These are phyloP conservation scores for Eretmocerus hayati DNA, from an alignment of 2,888 invertebrate genomes.

Conservation along the genomic window DNA sequence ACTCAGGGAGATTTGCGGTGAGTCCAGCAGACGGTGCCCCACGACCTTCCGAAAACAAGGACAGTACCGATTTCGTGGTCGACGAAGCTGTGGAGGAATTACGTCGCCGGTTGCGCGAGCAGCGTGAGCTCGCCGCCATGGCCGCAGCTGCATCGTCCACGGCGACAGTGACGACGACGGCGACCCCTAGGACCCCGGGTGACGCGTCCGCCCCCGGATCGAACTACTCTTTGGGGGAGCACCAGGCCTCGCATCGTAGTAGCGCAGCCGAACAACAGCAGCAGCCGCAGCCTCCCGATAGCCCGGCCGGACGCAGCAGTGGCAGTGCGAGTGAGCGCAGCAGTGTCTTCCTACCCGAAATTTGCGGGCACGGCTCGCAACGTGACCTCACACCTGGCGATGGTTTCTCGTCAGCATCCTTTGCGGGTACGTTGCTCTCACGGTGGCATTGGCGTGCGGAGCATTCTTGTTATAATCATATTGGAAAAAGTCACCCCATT, in stretches of 20 bases:
- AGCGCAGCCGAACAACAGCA: slow-evolving; percentile 42
- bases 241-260: slow-evolving; percentile 41
- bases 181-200: slow-evolving; percentile 39
- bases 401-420: too few relatives aligned
- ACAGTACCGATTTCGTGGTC: background rate
- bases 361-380: too few relatives aligned
- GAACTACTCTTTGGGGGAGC: slow-evolving; percentile 31
- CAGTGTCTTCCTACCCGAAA: too few relatives aligned
- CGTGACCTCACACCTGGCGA: too few relatives aligned
- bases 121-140: slow-evolving; percentile 16
- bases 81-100: slow-evolving; percentile 5
- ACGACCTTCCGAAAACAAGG: slow-evolving; percentile 28
- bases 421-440: too few relatives aligned
- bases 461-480: too few relatives aligned
- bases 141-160: slow-evolving; percentile 26
- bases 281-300: too few relatives aligned
- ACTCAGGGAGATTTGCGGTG: slow-evolving; percentile 47
- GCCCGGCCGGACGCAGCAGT: too few relatives aligned
- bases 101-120: slow-evolving; percentile 7
- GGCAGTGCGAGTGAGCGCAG: too few relatives aligned
- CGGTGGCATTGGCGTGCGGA: too few relatives aligned
- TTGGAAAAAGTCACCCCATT: too few relatives aligned
- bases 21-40: slow-evolving; percentile 45
- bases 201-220: slow-evolving; percentile 16
- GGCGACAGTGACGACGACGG: slow-evolving; percentile 35